These are phyloP conservation scores for Altica lythri DNA, from an alignment of 2,888 invertebrate genomes.

Conservation along the genomic window DNA sequence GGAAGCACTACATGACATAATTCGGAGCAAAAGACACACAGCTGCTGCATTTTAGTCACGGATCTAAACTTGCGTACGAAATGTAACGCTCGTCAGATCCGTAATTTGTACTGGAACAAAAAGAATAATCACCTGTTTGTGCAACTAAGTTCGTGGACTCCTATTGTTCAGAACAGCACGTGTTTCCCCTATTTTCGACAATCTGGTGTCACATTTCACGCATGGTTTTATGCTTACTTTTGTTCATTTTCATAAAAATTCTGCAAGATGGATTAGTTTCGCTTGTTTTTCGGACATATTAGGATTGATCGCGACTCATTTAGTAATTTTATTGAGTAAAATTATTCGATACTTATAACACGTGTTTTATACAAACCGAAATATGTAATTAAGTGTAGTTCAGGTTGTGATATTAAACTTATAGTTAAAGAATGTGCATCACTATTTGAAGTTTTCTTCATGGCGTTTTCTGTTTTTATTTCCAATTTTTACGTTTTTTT, in stretches of 20 bases:
- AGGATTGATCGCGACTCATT: background rate
- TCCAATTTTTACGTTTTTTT: too few species aligned
- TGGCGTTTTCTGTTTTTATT: too few species aligned
- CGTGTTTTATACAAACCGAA: too few species aligned
- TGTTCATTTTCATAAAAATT: conserved; percentile 24
- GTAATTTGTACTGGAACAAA: conserved; percentile 53
- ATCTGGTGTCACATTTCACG: conserved; percentile 38
- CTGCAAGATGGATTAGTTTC: conserved; percentile 15
- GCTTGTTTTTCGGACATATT: background rate
- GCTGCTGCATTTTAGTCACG: conserved; percentile 53
- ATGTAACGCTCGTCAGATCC: conserved; percentile 52
- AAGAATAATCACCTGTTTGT: conserved; percentile 54
- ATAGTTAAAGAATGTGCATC: too few species aligned
- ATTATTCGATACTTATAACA: too few species aligned
- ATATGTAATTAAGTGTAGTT: too few species aligned
- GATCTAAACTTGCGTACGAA: conserved; percentile 47
- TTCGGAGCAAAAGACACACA: too few species aligned
- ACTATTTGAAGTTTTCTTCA: too few species aligned
- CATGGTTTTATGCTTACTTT: conserved; percentile 43
- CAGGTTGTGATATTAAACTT: too few species aligned
- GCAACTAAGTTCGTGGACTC: conserved; percentile 36
- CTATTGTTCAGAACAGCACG: conserved; percentile 42
- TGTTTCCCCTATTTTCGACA: conserved; percentile 31
- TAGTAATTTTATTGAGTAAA: too few species aligned
- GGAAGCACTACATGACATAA: too few species aligned